These are phyloP conservation scores for Ciconia stormi DNA, from an alignment of 2,113 vertebrate species.

Conservation along the genomic window DNA sequence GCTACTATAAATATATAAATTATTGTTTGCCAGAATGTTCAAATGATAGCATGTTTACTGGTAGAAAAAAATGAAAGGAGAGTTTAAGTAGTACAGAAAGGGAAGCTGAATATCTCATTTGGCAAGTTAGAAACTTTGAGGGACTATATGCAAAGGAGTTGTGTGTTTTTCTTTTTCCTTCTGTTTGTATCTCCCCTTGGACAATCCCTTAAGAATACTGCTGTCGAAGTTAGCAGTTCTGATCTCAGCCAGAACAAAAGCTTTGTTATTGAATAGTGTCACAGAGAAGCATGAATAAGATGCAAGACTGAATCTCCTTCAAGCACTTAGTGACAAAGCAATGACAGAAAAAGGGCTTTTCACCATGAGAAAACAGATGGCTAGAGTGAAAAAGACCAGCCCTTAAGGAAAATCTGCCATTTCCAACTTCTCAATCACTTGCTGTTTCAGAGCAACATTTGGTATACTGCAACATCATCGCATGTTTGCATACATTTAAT, in stretches of 20 bases:
- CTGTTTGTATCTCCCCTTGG: constrained; percentile 59
- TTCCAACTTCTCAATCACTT: neutral
- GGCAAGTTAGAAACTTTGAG: neutral
- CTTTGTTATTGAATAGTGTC: constrained; percentile 78
- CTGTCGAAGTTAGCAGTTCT: constrained; percentile 67
- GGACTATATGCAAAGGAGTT: constrained; percentile 13
- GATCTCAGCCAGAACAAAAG: constrained; percentile 71
- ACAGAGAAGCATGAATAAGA: constrained; percentile 75
- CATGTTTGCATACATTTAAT: constrained; percentile 73
- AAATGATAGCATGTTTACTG: neutral
- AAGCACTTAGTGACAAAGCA: constrained; percentile 74
- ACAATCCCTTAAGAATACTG: constrained; percentile 57
- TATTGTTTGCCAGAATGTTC: neutral
- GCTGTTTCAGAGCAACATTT: constrained; percentile 64
- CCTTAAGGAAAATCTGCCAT: constrained; percentile 62
- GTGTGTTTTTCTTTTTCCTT: constrained; percentile 80
- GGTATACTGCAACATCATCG: constrained; percentile 72
- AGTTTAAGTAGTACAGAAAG: neutral
- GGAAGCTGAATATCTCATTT: neutral
- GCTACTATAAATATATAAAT: neutral
- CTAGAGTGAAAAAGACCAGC: constrained; percentile 65
- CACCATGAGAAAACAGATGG: constrained; percentile 75
- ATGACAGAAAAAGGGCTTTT: constrained; percentile 74
- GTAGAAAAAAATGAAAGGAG: neutral
- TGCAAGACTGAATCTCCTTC: constrained; percentile 76